A percentile compares a stretch with the other conserved stretches of the same genome.
These are phyloP conservation scores for Hyalella azteca DNA, from an alignment of 2,888 invertebrate genomes.

Conservation along the genomic window DNA sequence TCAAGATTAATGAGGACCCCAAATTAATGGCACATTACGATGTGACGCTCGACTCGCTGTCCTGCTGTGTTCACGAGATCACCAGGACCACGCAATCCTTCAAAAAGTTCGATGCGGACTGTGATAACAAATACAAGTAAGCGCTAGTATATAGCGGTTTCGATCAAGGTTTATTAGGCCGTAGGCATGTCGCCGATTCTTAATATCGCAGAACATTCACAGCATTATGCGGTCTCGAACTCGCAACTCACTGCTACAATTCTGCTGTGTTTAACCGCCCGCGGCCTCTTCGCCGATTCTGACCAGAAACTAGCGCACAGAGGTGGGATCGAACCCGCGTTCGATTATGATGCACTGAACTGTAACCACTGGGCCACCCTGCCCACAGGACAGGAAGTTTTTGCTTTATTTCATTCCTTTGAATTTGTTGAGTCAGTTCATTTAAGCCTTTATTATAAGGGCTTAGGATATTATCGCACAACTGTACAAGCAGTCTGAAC, in stretches of 20 bases:
- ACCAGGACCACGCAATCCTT: not conserved
- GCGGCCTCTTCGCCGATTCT: slow-evolving; percentile 26
- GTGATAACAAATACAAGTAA: slow-evolving; percentile 14
- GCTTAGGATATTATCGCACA: not conserved
- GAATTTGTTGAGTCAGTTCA: no score
- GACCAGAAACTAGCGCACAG: slow-evolving; percentile 14
- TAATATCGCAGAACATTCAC: not conserved
- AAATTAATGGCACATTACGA: not conserved
- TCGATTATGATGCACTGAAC: no score
- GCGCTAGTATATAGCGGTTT: not conserved
- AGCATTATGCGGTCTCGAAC: not conserved
- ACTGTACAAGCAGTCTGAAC: slow-evolving; percentile 81
- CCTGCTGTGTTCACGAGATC: slow-evolving; percentile 4
- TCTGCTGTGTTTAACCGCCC: not conserved
- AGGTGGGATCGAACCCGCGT: no score
- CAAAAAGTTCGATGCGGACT: not conserved
- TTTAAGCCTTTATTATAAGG: slow-evolving; percentile 10
- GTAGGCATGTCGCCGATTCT: not conserved
- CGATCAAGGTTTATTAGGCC: not conserved
- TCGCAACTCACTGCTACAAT: not conserved
- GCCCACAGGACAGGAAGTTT: no score
- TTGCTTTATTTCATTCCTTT: no score
- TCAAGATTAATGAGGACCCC: not conserved
- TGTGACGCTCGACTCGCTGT: not conserved
- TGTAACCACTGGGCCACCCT: no score